Conservation (phyloP, 2,113 vertebrate genomes). For the Apistogramma diplotaenia region DNA sequence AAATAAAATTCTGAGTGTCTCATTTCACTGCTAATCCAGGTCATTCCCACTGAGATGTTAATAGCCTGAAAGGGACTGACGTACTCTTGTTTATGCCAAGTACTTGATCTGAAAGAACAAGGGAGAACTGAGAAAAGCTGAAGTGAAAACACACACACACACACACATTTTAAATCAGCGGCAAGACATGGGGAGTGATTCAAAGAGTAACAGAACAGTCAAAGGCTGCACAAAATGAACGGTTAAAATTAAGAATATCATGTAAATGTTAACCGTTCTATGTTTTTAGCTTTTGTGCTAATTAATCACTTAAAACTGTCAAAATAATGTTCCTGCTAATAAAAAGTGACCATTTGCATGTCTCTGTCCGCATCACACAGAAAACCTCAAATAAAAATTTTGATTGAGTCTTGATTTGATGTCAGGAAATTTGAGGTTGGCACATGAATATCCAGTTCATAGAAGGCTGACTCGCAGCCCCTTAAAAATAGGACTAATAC, state of each 20-base stretch:
- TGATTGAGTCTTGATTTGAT: background rate
- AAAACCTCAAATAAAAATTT: background rate
- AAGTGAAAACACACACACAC: background rate
- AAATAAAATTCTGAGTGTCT: constrained; percentile 43
- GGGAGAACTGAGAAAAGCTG: background rate
- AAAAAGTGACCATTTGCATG: background rate
- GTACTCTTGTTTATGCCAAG: background rate
- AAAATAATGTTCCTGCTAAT: background rate
- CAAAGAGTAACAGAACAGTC: background rate
- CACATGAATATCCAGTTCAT: background rate
- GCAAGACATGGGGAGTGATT: background rate
- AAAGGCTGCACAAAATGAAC: background rate
- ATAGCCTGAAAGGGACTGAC: background rate
- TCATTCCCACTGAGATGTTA: constrained; percentile 7
- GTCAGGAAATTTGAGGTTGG: background rate
- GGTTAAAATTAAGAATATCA: background rate
- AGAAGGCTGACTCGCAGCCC: constrained; percentile 10
- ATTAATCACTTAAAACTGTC: background rate
- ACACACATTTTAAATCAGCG: background rate
- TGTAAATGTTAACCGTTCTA: background rate
- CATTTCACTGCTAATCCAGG: constrained; percentile 50
- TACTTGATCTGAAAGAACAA: background rate
- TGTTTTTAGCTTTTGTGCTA: background rate
- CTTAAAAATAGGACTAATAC: constrained; percentile 14
- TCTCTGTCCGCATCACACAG: background rate